Evolutionary conservation across 2,797 vertebrate species (phyloP), one percentile per base, ranked within the genome.

Genomic region (Pseudotriccus pelzelni): DNA sequence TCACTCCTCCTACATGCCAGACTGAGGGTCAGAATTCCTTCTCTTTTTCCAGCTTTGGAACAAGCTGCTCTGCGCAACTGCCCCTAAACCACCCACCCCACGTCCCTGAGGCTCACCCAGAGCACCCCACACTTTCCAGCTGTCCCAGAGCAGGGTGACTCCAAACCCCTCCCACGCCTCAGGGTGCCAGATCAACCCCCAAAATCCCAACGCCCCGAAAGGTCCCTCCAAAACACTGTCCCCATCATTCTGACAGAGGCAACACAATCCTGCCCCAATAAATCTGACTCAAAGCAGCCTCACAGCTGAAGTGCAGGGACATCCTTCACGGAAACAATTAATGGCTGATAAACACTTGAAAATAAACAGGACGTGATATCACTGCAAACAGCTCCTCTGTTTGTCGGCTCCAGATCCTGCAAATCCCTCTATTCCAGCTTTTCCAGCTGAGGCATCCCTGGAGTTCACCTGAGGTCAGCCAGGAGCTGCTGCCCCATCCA

Each of bases 361-460:
- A 92, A 30, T 84, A 91, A 89, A 63, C 56, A 75, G 73, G 80
- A 69, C 34, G 28, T 3, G 72, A 66, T 74, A 64, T 62, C 47
- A 28, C 83, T 64, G 75, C 27, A 52, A 93, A 46, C 74, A 12
- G 70, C 62, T 79, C 47, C 84, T 32, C 30, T 47, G 37, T 6
- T 9, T 32, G 19, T 3, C 63, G 56, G 70, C 55, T 46, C 62
- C 63, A 44, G 49, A 49, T 44, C 25, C 43, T 37, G 37, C 58
- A 76, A 21, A 70, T 22, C 28, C 49, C 44, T 44, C 43, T 12
- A 3, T 22, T 28, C 41, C 70, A 69, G 3, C 11, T 49, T 43
- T 32, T 88, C 77, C 94, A 93, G 91, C 94, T 96, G 95, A 12
- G 93, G 84, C 84, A 67, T 8, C 28, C 0, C 82, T 80, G 62